Conservation (phyloP, 2,113 vertebrate species). For the Hydrolagus affinis region DNA sequence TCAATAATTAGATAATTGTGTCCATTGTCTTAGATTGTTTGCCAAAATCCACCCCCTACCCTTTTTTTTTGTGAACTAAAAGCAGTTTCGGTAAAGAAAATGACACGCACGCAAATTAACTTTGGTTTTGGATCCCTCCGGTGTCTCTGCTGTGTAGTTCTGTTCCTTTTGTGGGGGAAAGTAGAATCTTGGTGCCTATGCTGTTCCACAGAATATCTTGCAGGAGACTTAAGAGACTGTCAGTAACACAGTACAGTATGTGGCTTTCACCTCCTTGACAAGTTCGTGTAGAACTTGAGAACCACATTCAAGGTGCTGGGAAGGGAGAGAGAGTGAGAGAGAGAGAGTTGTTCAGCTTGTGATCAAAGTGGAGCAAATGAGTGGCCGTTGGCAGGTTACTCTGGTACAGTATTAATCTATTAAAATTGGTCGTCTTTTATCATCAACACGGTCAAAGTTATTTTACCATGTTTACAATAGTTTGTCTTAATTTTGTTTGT, state of each 20-base stretch:
- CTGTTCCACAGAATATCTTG: neutral
- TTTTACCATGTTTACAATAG: neutral
- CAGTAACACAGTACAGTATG: neutral
- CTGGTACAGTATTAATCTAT: neutral
- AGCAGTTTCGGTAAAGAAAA: neutral
- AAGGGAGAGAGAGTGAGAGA: neutral
- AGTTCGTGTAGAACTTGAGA: too few species aligned
- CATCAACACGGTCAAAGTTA: neutral
- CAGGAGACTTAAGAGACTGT: neutral
- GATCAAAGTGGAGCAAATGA: neutral
- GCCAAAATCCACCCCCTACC: neutral
- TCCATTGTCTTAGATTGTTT: neutral
- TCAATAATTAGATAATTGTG: neutral
- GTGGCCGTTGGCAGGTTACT: neutral
- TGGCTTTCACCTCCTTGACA: too few species aligned
- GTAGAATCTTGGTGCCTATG: neutral
- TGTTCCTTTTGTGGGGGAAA: neutral
- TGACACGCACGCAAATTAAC: neutral
- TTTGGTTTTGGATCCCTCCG: neutral
- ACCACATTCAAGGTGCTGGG: neutral
- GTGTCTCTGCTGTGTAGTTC: neutral
- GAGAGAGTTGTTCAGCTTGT: neutral
- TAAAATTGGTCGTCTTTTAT: neutral
- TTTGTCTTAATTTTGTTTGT: neutral
- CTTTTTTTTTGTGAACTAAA: neutral